Percentiles rank a stretch among this genome's conserved stretches.
Conservation (phyloP, 2,797 vertebrate species). For the Ptychobarbus kaznakovi region DNA sequence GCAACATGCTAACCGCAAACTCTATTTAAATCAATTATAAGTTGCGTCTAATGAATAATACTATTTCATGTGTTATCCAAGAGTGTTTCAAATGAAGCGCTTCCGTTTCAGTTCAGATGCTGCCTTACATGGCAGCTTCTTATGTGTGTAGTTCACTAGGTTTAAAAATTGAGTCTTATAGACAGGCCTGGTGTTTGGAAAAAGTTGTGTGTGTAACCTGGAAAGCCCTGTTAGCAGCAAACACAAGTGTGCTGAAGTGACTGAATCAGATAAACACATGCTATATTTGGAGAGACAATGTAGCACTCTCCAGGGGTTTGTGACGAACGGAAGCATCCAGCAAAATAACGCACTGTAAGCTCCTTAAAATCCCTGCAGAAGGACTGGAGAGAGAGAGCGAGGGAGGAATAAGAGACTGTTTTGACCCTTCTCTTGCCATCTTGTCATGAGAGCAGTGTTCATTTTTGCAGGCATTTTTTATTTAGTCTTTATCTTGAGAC, state of each 20-base stretch:
- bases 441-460: constrained; percentile 60
- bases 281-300: constrained; percentile 73
- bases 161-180: constrained; percentile 3
- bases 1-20: background rate
- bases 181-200: constrained; percentile 19
- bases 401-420: background rate
- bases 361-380: constrained; percentile 74
- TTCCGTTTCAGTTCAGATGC: background rate
- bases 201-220: constrained; percentile 8
- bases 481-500: too few relatives aligned
- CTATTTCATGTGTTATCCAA: background rate
- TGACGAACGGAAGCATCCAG: constrained; percentile 69
- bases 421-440: constrained; percentile 56
- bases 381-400: constrained; percentile 58
- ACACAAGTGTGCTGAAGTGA: constrained; percentile 16
- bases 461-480: too few relatives aligned
- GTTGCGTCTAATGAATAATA: background rate
- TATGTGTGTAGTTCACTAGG: background rate
- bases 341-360: constrained; percentile 72
- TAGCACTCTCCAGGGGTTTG: constrained; percentile 63
- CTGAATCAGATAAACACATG: constrained; percentile 72
- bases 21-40: background rate
- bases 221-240: constrained; percentile 14
- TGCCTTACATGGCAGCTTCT: background rate
- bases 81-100: background rate